A percentile compares a stretch with the other conserved stretches of the same genome.
Evolutionary conservation across 2,888 invertebrate species (phyloP).

Genomic region (Macrophya alboannulata): DNA sequence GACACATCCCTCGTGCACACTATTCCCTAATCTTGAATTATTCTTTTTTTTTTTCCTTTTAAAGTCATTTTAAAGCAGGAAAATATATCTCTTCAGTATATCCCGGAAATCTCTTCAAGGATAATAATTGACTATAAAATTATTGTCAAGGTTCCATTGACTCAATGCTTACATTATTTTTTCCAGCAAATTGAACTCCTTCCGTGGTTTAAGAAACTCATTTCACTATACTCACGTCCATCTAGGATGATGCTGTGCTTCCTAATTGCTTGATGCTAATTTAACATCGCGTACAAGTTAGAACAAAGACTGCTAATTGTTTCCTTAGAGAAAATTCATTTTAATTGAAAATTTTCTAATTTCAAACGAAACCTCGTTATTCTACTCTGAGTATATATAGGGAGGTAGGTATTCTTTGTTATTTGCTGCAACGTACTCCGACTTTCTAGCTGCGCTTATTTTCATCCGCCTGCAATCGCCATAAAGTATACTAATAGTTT

Average conservation of each 20-base stretch:
- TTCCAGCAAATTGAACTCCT: too few species aligned
- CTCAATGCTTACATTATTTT: neutral
- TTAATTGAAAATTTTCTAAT: neutral
- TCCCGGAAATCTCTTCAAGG: neutral
- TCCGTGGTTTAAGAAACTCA: neutral
- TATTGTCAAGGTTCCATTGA: neutral
- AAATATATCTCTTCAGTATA: neutral
- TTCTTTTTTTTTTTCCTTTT: neutral
- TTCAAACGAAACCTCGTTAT: neutral
- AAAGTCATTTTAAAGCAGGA: neutral
- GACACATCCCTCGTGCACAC: conserved; percentile 29
- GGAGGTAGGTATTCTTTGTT: neutral
- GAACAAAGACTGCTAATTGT: neutral
- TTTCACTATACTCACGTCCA: neutral
- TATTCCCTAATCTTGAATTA: conserved; percentile 33
- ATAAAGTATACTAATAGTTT: neutral
- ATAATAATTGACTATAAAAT: neutral
- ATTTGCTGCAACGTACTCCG: neutral
- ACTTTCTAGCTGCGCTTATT: conserved; percentile 13
- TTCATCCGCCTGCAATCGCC: neutral
- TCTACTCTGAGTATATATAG: too few species aligned
- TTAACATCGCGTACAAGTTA: neutral
- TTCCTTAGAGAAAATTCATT: neutral
- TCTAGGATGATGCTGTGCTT: neutral
- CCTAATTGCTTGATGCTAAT: neutral